Evolutionary conservation across 1,140 invertebrate genomes (phyloP).

Genomic region (Brachionus sp.): DNA sequence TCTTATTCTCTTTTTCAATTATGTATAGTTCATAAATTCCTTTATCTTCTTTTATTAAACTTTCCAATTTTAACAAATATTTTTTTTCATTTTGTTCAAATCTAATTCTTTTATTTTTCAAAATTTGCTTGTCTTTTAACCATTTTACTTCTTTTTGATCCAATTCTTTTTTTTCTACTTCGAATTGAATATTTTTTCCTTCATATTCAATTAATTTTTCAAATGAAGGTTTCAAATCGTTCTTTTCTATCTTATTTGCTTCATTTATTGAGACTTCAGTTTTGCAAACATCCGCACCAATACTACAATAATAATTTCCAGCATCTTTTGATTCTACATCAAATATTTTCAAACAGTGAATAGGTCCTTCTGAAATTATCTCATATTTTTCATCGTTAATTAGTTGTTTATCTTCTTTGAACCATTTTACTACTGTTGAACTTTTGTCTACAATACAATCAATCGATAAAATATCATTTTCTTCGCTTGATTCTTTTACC

Average conservation of each 20-base stretch:
- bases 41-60: neutral
- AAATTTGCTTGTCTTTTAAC: neutral
- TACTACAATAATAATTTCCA: neutral
- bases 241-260: neutral
- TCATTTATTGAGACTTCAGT: neutral
- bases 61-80: neutral
- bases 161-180: neutral
- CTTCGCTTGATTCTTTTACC: neutral
- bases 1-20: neutral
- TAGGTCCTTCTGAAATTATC: slow-evolving; percentile 27
- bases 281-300: slow-evolving; percentile 13
- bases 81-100: neutral
- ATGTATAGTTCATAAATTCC: neutral
- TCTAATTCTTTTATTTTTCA: neutral
- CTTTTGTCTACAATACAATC: slow-evolving; percentile 24
- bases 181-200: neutral
- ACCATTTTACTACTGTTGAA: slow-evolving; percentile 28
- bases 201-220: slow-evolving; percentile 10
- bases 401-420: neutral
- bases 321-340: neutral
- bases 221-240: neutral
- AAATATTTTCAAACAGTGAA: slow-evolving; percentile 6
- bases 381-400: slow-evolving; percentile 25
- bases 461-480: slow-evolving; percentile 21
- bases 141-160: neutral